Percentiles rank a stretch among this genome's conserved stretches.
phyloP scores from a whole-genome alignment of 2,888 invertebrate genomes.

The Eupithecia tripunctaria region DNA sequence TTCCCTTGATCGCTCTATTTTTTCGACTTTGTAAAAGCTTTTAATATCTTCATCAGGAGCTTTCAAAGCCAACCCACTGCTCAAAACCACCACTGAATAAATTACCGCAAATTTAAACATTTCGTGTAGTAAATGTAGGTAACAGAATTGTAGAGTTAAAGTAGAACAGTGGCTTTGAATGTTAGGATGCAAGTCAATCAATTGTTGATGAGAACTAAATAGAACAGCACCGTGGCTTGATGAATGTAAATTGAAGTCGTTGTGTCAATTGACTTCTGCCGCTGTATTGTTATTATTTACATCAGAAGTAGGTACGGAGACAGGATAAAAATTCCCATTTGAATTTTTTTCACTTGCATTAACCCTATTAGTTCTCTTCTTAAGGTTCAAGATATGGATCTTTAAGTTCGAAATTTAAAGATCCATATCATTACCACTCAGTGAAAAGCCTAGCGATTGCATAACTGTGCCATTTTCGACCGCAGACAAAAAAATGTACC shows the following conservation, averaged over 20 bases:
- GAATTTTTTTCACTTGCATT: no score
- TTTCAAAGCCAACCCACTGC: slow-evolving; percentile 42
- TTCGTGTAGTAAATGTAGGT: slow-evolving; percentile 5
- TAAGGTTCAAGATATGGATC: neutral
- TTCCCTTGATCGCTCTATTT: slow-evolving; percentile 40
- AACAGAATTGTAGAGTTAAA: neutral
- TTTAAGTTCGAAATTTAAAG: neutral
- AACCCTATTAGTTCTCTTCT: neutral
- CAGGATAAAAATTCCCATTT: neutral
- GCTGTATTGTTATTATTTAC: slow-evolving; percentile 44
- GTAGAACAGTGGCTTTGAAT: slow-evolving; percentile 26
- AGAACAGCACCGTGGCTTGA: slow-evolving; percentile 45
- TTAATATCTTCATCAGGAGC: slow-evolving; percentile 34
- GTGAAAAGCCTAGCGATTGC: neutral
- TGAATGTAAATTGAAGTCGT: slow-evolving; percentile 59
- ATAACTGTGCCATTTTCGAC: neutral
- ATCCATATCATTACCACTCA: neutral
- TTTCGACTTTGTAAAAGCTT: slow-evolving; percentile 49
- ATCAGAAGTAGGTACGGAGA: neutral
- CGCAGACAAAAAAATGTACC: neutral
- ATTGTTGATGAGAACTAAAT: slow-evolving; percentile 44
- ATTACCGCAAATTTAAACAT: slow-evolving; percentile 41
- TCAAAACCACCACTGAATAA: slow-evolving; percentile 33
- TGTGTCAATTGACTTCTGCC: slow-evolving; percentile 63
- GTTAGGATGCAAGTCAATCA: slow-evolving; percentile 41